phyloP scores from a whole-genome alignment of 2,113 vertebrate genomes.

The Gobius niger region DNA sequence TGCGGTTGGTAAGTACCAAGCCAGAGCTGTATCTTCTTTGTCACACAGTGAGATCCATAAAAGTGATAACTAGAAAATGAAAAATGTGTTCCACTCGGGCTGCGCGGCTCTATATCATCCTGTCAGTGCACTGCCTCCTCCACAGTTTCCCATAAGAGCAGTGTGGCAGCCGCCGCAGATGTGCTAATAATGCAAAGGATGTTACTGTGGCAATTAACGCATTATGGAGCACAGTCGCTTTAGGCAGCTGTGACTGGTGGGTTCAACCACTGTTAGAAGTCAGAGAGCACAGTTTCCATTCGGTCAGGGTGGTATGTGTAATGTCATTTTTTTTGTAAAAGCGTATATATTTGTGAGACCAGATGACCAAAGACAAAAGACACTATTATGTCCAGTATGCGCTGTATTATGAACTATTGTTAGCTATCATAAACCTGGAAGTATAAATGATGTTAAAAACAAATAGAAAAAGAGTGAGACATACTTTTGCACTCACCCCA shows the following conservation, averaged over 20 bases:
- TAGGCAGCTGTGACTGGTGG: background rate
- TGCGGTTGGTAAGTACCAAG: conserved; percentile 2
- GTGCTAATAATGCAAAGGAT: conserved; percentile 22
- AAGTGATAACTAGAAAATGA: conserved; percentile 7
- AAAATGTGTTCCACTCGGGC: conserved; percentile 6
- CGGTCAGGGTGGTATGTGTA: too few species aligned
- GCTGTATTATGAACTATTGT: too few species aligned
- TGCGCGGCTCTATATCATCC: conserved; percentile 2
- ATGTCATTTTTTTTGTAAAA: too few species aligned
- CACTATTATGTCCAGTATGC: too few species aligned
- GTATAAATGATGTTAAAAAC: too few species aligned
- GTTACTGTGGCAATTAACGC: conserved; percentile 13
- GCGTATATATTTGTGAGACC: background rate
- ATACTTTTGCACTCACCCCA: too few species aligned
- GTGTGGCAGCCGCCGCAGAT: background rate
- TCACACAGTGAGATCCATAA: conserved; percentile 6
- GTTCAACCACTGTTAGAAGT: background rate
- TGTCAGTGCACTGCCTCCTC: background rate
- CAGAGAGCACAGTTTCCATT: background rate
- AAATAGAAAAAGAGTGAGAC: too few species aligned
- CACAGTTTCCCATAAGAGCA: background rate
- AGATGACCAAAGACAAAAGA: too few species aligned
- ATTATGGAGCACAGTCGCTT: background rate
- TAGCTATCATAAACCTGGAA: too few species aligned
- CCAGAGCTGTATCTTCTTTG: conserved; percentile 4